phyloP scores from a whole-genome alignment of 2,888 invertebrate genomes.

The Bombyx huttoni region DNA sequence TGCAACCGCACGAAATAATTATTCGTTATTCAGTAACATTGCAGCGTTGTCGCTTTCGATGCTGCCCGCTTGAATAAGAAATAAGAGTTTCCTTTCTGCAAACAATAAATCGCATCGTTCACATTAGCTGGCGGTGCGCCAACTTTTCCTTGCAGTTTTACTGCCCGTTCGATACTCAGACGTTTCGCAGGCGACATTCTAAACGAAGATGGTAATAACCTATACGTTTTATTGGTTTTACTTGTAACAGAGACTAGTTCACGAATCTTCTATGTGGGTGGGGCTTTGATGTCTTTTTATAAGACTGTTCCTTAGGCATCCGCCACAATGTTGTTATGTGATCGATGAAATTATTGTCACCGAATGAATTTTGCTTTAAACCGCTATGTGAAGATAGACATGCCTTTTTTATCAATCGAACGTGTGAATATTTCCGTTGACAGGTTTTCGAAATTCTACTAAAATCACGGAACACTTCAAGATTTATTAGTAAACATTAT shows the following conservation, averaged over 20 bases:
- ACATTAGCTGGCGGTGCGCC: conserved; percentile 39
- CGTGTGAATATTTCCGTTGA: too few species aligned
- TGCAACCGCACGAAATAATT: not conserved
- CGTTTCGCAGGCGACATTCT: conserved; percentile 46
- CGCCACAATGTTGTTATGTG: not conserved
- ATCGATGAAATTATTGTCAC: not conserved
- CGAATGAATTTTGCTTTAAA: not conserved
- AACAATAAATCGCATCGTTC: conserved; percentile 36
- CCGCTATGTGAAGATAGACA: too few species aligned
- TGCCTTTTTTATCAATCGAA: too few species aligned
- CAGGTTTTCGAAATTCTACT: too few species aligned
- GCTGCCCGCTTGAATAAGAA: conserved; percentile 36
- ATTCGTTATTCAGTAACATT: conserved; percentile 5
- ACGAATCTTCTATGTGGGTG: conserved; percentile 12
- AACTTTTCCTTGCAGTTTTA: conserved; percentile 59
- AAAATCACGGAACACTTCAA: too few species aligned
- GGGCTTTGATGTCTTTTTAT: conserved; percentile 19
- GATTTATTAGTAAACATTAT: too few species aligned
- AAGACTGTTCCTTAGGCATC: not conserved
- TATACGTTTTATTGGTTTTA: conserved; percentile 40
- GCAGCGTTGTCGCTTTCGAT: conserved; percentile 31
- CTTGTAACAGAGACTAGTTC: conserved; percentile 25
- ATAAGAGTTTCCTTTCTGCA: conserved; percentile 48
- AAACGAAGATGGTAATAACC: conserved; percentile 54
- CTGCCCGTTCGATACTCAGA: conserved; percentile 39